Conservation (phyloP, 2,797 vertebrate species). For the Bryconaethiops microstoma region DNA sequence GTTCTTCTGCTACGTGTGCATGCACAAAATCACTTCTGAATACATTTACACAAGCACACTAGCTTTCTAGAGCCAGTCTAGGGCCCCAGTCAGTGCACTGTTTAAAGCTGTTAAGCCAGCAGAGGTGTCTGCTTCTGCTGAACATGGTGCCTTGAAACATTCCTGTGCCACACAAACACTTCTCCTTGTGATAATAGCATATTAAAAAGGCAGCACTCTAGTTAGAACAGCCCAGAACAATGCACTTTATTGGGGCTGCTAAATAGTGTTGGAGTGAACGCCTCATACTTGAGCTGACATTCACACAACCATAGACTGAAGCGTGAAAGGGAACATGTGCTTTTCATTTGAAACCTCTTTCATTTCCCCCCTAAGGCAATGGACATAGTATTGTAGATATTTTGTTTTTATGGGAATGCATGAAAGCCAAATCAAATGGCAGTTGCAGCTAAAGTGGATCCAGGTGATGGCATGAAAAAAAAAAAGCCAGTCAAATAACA, state of each 20-base stretch:
- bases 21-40: neutral
- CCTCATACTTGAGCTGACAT: slow-evolving; percentile 49
- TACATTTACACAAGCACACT: neutral
- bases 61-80: neutral
- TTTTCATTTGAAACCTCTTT: slow-evolving; percentile 67
- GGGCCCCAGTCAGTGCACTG: neutral
- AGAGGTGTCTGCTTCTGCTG: neutral
- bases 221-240: slow-evolving; percentile 46
- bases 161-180: slow-evolving; percentile 32
- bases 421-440: slow-evolving; percentile 68
- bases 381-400: slow-evolving; percentile 64
- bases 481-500: slow-evolving; percentile 35
- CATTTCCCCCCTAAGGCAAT: slow-evolving; percentile 59
- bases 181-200: slow-evolving; percentile 18
- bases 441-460: slow-evolving; percentile 61
- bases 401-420: slow-evolving; percentile 72
- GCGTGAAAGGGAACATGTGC: slow-evolving; percentile 66
- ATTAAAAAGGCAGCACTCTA: slow-evolving; percentile 42
- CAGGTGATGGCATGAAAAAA: slow-evolving; percentile 66
- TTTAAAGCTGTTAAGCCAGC: neutral
- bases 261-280: slow-evolving; percentile 41
- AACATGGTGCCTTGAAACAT: slow-evolving; percentile 13
- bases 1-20: neutral
- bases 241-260: slow-evolving; percentile 38
- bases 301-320: slow-evolving; percentile 43